Base-by-base conservation (phyloP, 2,797 vertebrate genomes). In the Melanotaenia boesemani region DNA sequence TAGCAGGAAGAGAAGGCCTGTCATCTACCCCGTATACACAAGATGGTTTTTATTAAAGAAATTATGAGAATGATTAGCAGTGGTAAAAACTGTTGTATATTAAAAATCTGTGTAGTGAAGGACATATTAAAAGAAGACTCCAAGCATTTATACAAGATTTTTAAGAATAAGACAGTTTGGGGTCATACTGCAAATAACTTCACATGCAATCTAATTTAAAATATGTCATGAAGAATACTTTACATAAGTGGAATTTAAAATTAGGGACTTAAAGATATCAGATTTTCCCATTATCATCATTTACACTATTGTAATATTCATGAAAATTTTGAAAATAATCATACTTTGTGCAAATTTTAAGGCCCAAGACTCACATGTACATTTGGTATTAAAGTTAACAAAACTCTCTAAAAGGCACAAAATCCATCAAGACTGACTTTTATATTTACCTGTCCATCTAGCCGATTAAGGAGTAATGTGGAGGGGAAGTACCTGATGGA, bases 401-500 rank as follows among this genome's bases (percentile, higher is more conserved):
- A 16, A 56, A 30, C 15, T 20, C 2, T 54, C 6, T 63, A 44
- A 26, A 22, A 24, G 15, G 54, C 4, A 63, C 34, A 18, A 61
- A 62, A 30, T 28, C 5, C 3, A 41, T 6, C 5, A n/a, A 24
- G 7, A 59, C n/a, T 46, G 24, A 63, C 10, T 44, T 36, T 67
- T 8, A 6, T 28, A 5, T 15, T 22, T 46, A 60, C 67, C 63
- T 65, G 8, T n/a, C 9, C 61, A 54, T 91, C 39, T 69, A 98
- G 97, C 56, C 97, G 95, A 16, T 74, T 98, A 1, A 95, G 93
- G 74, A 97, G 96, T 77, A 98, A 98, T 0, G 88, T 98, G 16
- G 95, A 96, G 30, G 96, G 96, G 1, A 97, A 94, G 85, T 98
- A 94, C 87, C 84, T 98, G 87, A 86, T 96, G 87, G 95, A 97